Base-by-base conservation (phyloP, 1,140 invertebrate species). In the Drosophila sp. region DNA sequence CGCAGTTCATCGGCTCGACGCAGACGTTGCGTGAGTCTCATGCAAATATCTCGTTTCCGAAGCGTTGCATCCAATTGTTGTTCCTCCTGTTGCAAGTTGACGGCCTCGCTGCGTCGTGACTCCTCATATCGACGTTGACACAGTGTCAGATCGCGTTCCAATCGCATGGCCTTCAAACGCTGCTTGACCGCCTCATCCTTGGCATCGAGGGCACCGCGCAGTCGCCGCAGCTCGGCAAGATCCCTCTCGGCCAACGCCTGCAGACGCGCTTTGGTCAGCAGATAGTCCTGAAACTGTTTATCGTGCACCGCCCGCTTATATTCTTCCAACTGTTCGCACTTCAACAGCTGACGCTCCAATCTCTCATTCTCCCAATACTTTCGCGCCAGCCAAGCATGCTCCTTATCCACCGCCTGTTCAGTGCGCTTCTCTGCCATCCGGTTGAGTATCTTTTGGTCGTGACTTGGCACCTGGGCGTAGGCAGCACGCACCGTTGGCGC, bases 331-430 rank as follows among this genome's bases (percentile, higher is more conserved):
- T 92, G 91, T 53, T 92, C 91, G 50, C 78, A 81, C 34, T 80
- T 90, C 6, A 89, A 38, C 5, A 91, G 54, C 62, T 92, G 76
- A 0, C 91, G 82, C 53, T 91, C 90, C 34, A 84, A 69, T 0
- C 89, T 78, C 53, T 92, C 91, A 58, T 91, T 90, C 56, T 92
- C 91, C 91, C 91, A 92, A 51, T 82, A 83, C 51, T 92, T 92
- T 0, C 83, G 74, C 6, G 91, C 91, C 43, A 92, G 46, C 90
- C 90, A 91, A 8, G 91, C 86, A 34, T 91, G 90, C 54, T 92
- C 91, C 58, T 90, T 90, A 27, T 83, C 80, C 16, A 76, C 69
- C 7, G 81, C 80, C 71, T 84, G 78, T 27, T 92, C 78, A 36
- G 66, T 87, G 0, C 91, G 77, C 58, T 91, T 92, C 5, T 67